Evolutionary conservation across 2,888 invertebrate genomes (phyloP).

Genomic region (Anodontia alba): DNA sequence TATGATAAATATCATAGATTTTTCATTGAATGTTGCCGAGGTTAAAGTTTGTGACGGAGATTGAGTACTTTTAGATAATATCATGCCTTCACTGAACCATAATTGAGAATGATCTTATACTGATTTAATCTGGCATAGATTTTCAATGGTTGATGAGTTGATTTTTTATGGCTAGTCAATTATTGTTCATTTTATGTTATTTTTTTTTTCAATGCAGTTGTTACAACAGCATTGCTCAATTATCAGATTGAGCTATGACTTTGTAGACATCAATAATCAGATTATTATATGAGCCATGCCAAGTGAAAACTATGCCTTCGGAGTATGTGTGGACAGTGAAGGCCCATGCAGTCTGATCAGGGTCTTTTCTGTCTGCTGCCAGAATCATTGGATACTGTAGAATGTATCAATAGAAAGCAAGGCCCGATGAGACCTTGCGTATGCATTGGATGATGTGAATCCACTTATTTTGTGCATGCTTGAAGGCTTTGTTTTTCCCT

Average conservation of each 20-base stretch:
- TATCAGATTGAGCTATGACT: background rate
- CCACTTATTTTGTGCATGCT: too few relatives aligned
- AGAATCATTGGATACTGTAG: too few relatives aligned
- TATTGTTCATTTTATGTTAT: background rate
- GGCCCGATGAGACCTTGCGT: too few relatives aligned
- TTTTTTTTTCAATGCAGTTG: background rate
- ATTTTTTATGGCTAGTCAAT: slow-evolving; percentile 11
- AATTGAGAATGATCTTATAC: background rate
- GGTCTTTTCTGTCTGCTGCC: background rate
- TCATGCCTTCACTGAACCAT: background rate
- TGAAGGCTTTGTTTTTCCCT: too few relatives aligned
- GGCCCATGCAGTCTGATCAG: background rate
- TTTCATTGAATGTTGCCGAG: too few relatives aligned
- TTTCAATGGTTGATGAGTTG: slow-evolving; percentile 3
- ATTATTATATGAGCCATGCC: background rate
- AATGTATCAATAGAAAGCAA: too few relatives aligned
- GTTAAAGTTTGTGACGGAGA: too few relatives aligned
- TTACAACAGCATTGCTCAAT: background rate
- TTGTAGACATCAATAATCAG: background rate
- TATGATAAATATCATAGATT: too few relatives aligned
- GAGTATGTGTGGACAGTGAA: background rate
- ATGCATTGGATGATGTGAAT: too few relatives aligned
- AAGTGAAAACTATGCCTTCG: too few relatives aligned
- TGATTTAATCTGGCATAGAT: slow-evolving; percentile 12
- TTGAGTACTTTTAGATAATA: background rate